A percentile compares a stretch with the other conserved stretches of the same genome.
phyloP scores from a whole-genome alignment of 2,797 vertebrate genomes.

The Hippoglossus hippoglossus region DNA sequence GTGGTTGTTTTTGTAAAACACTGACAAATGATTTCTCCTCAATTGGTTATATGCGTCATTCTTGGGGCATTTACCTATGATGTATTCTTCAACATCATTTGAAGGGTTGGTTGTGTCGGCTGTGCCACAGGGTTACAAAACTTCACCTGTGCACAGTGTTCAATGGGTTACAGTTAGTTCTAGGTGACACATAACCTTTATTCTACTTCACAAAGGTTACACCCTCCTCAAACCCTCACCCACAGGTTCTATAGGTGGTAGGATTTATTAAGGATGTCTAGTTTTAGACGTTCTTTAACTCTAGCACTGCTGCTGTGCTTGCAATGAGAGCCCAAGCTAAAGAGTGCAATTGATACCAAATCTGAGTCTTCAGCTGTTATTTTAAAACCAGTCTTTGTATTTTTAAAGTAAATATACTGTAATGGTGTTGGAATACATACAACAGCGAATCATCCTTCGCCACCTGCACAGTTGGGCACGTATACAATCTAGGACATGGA shows the following conservation, averaged over 20 bases:
- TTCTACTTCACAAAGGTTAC: background rate
- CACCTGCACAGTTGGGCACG: slow-evolving; percentile 35
- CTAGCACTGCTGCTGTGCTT: background rate
- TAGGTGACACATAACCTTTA: background rate
- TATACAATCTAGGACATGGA: slow-evolving; percentile 33
- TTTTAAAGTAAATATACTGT: background rate
- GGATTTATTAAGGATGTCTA: background rate
- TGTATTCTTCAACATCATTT: background rate
- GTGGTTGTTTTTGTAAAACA: background rate
- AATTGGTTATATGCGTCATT: background rate
- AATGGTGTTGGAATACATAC: slow-evolving; percentile 23
- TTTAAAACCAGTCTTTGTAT: too few species aligned
- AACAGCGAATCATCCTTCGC: slow-evolving; percentile 35
- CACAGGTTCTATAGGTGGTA: too few species aligned
- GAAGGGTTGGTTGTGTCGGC: background rate
- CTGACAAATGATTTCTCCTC: background rate
- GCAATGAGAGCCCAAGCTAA: background rate
- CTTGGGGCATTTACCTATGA: background rate
- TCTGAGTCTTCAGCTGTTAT: background rate
- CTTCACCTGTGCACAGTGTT: background rate
- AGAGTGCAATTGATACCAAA: background rate
- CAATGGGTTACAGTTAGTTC: background rate
- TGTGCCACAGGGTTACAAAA: background rate
- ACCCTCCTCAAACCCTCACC: background rate
- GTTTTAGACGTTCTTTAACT: background rate